These are phyloP conservation scores for Cephus spinipes DNA, from an alignment of 2,888 invertebrate genomes.

Conservation along the genomic window DNA sequence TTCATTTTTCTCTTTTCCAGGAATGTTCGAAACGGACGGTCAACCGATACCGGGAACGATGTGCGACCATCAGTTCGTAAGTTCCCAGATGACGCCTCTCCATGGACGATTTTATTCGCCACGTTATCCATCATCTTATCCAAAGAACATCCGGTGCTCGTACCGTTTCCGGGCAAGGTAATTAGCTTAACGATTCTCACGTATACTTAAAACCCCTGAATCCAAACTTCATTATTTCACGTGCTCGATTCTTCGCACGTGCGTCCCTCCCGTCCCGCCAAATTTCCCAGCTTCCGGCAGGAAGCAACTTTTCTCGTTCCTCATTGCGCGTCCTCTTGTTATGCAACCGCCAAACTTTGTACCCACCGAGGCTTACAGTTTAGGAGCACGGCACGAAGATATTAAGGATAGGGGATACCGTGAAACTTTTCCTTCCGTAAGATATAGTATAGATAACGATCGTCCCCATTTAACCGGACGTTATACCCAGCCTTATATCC, in stretches of 20 bases:
- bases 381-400: constrained; percentile 13
- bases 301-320: constrained; percentile 55
- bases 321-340: constrained; percentile 51
- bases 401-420: constrained; percentile 9
- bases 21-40: constrained; percentile 84
- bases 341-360: constrained; percentile 45
- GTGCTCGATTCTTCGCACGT: constrained; percentile 3
- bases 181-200: constrained; percentile 25
- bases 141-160: constrained; percentile 89
- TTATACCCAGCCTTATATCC: background rate
- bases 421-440: background rate
- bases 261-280: constrained; percentile 42
- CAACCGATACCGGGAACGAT: constrained; percentile 80
- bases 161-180: constrained; percentile 91
- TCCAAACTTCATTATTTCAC: background rate
- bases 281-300: constrained; percentile 53
- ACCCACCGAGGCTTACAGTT: constrained; percentile 12
- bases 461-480: background rate
- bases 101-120: constrained; percentile 91
- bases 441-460: background rate
- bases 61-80: constrained; percentile 89
- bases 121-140: constrained; percentile 95
- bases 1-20: constrained; percentile 68
- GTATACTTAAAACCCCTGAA: background rate
- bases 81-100: constrained; percentile 76